Base-by-base conservation (phyloP, 2,888 invertebrate genomes). In the Buathra laborator region DNA sequence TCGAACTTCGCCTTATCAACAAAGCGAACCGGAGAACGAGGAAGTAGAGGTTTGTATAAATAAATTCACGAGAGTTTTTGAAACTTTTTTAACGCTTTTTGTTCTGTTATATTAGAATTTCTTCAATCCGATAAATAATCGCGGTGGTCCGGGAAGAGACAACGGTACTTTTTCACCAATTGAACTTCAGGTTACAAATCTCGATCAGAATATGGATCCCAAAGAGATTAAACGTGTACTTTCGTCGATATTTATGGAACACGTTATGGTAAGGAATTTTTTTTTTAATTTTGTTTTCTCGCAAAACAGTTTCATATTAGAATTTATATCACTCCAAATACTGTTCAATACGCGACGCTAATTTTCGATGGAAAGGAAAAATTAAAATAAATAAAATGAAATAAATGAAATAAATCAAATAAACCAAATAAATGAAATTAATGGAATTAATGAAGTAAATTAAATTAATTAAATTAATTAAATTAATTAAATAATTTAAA, bases 121-220 rank as follows among this genome's bases (percentile, higher is more conserved):
- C 80, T 94, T 94, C 85, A 93, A 93, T 87, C 94, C 94, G 12
- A 94, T 94, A 46, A 93, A 89, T 81, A 91, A 88, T 87, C 90
- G 92, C 53, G 90, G 87, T 78, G 91, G 88, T 72, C 85, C 86
- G 75, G 86, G 86, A 71, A 71, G 80, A 14, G 87, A 88, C 24
- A 93, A 89, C 85, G 91, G 89, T 62, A 86, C 90, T 14, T 91
- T 90, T 68, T 90, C 90, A n/a, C 94, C 95, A 0, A 94, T 96
- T 14, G 96, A 96, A 91, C 94, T 96, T 70, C 94, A 95, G 86
- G 96, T 97, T 46, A 96, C 96, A 14, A 97, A 97, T 93, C 94
- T 97, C 86, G 97, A 97, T 94, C 96, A 96, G 88, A 96, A 95
- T 86, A 96, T 97, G 88, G 96, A 96, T 90, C 94, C 95, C 0